Conservation (phyloP, 53 echinoderm and acorn worm genomes). For the Holothuria scabra region DNA sequence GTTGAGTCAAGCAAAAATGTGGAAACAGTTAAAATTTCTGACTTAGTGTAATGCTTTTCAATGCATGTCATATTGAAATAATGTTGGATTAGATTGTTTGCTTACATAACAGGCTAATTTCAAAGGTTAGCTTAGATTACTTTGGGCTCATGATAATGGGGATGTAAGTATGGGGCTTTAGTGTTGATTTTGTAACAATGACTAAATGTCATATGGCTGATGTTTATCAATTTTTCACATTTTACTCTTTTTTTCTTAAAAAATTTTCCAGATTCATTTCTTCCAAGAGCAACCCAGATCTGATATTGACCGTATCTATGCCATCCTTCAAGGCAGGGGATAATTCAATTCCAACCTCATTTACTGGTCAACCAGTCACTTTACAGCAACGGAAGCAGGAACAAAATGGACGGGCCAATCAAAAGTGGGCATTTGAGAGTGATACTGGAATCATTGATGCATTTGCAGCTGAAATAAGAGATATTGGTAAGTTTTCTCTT, state of each 20-base stretch:
- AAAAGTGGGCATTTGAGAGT: conserved; percentile 88
- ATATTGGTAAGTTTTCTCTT: conserved; percentile 64
- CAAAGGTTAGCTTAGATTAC: too few relatives aligned
- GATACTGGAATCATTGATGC: conserved; percentile 90
- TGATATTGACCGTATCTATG: conserved; percentile 80
- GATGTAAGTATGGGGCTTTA: too few relatives aligned
- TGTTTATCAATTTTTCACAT: too few relatives aligned
- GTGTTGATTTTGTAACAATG: too few relatives aligned
- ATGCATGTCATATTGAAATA: too few relatives aligned
- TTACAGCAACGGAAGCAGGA: conserved; percentile 63
- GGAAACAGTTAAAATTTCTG: too few relatives aligned
- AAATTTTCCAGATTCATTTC: conserved; percentile 62
- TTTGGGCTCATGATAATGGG: too few relatives aligned
- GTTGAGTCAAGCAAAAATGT: too few relatives aligned
- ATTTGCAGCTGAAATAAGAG: conserved; percentile 75
- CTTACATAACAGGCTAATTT: too few relatives aligned
- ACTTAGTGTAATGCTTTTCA: too few relatives aligned
- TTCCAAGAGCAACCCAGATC: conserved; percentile 73
- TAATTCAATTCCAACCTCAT: conserved; percentile 44
- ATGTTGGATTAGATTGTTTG: too few relatives aligned
- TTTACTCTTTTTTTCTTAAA: background rate
- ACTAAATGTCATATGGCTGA: too few relatives aligned
- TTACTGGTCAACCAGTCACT: conserved; percentile 65
- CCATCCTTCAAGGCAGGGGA: conserved; percentile 75
- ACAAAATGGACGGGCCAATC: conserved; percentile 84